Evolutionary conservation across 2,113 vertebrate genomes (phyloP), one percentile per base, ranked within the genome.

Genomic region (Calidris pygmaea): DNA sequence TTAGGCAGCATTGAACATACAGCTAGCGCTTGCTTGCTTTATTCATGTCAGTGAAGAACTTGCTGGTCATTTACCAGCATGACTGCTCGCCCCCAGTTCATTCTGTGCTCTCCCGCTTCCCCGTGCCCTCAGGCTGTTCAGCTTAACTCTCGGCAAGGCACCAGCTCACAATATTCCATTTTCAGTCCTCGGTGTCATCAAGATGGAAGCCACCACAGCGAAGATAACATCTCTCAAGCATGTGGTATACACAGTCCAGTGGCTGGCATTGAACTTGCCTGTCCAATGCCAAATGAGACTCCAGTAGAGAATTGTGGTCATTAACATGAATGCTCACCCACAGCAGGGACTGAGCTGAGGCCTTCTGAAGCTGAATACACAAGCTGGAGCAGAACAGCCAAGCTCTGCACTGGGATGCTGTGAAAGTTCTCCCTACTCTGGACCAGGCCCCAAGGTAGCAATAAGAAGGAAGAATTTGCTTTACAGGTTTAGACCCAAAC

Each of bases 1-100:
- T 85, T 63, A 67, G 87, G 59, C 39, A 81, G 6, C 2, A 6
- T 7, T 87, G 24, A 78, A 29, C 20, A 53, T 32, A 47, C 9
- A 71, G 14, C 52, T 74, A 3, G 1, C 52, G 17, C 34, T 81
- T 74, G 22, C 22, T 91, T 4, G 0, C 48, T 90, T 30, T 34
- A 56, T 43, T 60, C 71, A 60, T 8, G 24, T 56, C 35, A 65
- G 32, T 27, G 63, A 24, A 86, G n/a, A 80, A 12, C 34, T 75
- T 3, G 5, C 62, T 68, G 43, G 34, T 34, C 58, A 48, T 68
- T 89, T 63, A 76, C 59, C 53, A 60, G 6, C 6, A 2, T 1
- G 4, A n/a, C 5, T 65, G 48, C 14, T 75, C 3, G 0, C 18
- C 47, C 45, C 8, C 0, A 0, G 26, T 39, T 86, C 80, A 50